phyloP scores from a whole-genome alignment of 2,888 invertebrate species.

The Drosophila paramelanica region DNA sequence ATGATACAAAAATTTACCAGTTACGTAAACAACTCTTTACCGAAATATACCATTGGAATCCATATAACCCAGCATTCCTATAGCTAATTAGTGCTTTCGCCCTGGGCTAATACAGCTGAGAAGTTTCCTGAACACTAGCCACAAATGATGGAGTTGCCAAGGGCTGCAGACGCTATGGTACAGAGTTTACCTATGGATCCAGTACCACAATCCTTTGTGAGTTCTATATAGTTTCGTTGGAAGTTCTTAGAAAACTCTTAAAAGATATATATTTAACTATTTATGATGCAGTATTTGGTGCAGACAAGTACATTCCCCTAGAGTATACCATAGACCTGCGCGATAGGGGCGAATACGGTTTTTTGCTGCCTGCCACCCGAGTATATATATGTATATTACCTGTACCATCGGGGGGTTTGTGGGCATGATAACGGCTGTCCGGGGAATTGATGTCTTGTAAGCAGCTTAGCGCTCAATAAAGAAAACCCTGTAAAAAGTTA shows the following conservation, averaged over 20 bases:
- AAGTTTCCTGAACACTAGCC: constrained; percentile 86
- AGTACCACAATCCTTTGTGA: constrained; percentile 87
- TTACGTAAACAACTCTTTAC: constrained; percentile 85
- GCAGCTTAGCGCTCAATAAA: constrained; percentile 36
- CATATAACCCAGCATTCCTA: constrained; percentile 89
- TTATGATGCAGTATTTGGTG: constrained; percentile 84
- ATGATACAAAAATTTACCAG: constrained; percentile 86
- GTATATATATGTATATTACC: constrained; percentile 86
- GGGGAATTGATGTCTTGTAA: constrained; percentile 72
- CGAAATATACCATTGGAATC: constrained; percentile 84
- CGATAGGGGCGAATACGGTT: constrained; percentile 89
- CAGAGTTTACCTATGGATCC: constrained; percentile 86
- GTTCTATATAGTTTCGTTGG: not conserved
- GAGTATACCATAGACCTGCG: constrained; percentile 87
- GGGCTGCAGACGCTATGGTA: constrained; percentile 86
- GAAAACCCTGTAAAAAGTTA: constrained; percentile 3
- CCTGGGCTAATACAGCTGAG: constrained; percentile 86
- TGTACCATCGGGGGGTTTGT: constrained; percentile 86
- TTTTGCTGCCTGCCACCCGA: constrained; percentile 89
- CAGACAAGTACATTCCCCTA: constrained; percentile 86
- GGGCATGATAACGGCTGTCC: constrained; percentile 86
- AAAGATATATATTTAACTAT: not conserved
- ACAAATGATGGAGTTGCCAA: constrained; percentile 86
- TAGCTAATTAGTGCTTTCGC: constrained; percentile 87
- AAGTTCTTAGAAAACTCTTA: too few species aligned